These are phyloP conservation scores for Spondyliosoma cantharus DNA, from an alignment of 2,797 vertebrate species.

Conservation along the genomic window DNA sequence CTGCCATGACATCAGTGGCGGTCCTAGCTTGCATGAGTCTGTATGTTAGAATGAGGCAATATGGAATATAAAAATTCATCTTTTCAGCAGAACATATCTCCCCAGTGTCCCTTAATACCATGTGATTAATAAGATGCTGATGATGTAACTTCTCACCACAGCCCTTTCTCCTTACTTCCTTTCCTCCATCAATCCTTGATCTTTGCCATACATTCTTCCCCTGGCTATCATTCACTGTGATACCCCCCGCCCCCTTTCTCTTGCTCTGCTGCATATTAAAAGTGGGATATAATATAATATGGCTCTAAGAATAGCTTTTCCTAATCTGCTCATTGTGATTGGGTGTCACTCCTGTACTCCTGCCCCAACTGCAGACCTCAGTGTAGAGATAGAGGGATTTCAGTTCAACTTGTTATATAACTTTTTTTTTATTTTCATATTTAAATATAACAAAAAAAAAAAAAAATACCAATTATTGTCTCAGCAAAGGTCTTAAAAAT, in stretches of 20 bases:
- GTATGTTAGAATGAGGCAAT: too few species aligned
- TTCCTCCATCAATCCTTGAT: conserved; percentile 35
- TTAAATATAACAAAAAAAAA: background rate
- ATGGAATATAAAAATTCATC: background rate
- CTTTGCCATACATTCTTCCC: conserved; percentile 11
- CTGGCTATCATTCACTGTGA: conserved; percentile 38
- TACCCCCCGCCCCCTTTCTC: conserved; percentile 19
- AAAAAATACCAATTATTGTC: conserved; percentile 4
- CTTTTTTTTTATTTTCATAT: background rate
- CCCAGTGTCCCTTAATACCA: conserved; percentile 2
- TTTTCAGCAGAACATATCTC: background rate
- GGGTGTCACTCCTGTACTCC: conserved; percentile 47
- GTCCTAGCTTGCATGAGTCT: too few species aligned
- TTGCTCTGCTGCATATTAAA: conserved; percentile 59
- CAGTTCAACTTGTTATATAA: background rate
- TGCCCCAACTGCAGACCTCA: conserved; percentile 28
- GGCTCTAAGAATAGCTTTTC: conserved; percentile 68
- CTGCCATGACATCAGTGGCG: too few species aligned
- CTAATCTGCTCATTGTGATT: conserved; percentile 66
- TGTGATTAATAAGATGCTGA: conserved; percentile 44
- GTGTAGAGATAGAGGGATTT: conserved; percentile 19
- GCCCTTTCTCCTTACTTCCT: conserved; percentile 3
- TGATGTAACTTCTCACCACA: conserved; percentile 17
- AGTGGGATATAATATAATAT: conserved; percentile 49
- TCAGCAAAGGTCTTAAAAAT: background rate